Conservation (phyloP, 2,888 invertebrate genomes). For the Chironomus tentans region DNA sequence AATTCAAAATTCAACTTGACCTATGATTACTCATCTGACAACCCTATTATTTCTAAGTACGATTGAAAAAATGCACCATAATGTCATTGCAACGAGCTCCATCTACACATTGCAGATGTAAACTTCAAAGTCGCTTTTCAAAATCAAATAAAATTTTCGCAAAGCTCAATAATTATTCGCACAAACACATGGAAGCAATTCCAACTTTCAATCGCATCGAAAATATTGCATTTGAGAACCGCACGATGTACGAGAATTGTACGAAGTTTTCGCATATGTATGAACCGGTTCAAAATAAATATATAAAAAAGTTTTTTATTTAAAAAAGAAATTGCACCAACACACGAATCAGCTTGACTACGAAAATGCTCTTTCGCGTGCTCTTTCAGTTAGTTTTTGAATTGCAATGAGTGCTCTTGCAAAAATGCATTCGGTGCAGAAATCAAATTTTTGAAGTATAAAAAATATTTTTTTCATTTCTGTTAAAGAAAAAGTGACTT, state of each 20-base stretch:
- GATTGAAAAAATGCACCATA: too few species aligned
- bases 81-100: too few species aligned
- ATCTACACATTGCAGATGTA: too few species aligned
- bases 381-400: slow-evolving; percentile 23
- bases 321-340: slow-evolving; percentile 18
- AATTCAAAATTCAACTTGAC: too few species aligned
- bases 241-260: neutral
- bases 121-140: too few species aligned
- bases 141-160: neutral
- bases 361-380: slow-evolving; percentile 12
- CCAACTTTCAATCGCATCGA: neutral
- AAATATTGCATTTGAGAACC: neutral
- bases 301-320: neutral
- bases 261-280: neutral
- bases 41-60: too few species aligned
- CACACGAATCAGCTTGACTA: neutral
- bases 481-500: neutral
- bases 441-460: neutral
- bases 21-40: too few species aligned
- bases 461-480: neutral
- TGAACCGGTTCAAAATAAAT: slow-evolving; percentile 14
- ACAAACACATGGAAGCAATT: neutral
- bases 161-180: neutral
- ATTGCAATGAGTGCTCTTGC: slow-evolving; percentile 24
- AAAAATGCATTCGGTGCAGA: slow-evolving; percentile 20